These are phyloP conservation scores for Serripes groenlandicus DNA, from an alignment of 2,888 invertebrate species.

Conservation along the genomic window DNA sequence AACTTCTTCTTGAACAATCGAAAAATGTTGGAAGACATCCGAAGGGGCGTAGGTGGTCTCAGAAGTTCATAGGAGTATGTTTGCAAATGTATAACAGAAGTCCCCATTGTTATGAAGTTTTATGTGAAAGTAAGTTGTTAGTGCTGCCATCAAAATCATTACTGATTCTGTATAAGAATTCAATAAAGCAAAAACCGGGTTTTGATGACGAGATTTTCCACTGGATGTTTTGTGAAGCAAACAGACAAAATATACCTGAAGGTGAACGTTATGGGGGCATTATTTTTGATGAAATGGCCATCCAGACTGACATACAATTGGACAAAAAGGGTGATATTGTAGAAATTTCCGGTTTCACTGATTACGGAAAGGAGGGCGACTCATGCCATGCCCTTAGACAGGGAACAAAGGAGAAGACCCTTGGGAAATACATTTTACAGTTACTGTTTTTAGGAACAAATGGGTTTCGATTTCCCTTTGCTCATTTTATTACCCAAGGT, in stretches of 20 bases:
- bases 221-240: constrained; percentile 66
- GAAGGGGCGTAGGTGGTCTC: constrained; percentile 34
- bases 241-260: constrained; percentile 25
- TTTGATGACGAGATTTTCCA: constrained; percentile 40
- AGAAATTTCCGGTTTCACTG: constrained; percentile 57
- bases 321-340: constrained; percentile 44
- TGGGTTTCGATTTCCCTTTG: constrained; percentile 60
- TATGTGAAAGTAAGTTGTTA: constrained; percentile 14
- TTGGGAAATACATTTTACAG: constrained; percentile 56
- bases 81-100: constrained; percentile 30
- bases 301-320: constrained; percentile 61
- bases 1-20: constrained; percentile 26
- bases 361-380: constrained; percentile 40
- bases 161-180: constrained; percentile 40
- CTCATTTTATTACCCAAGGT: constrained; percentile 42
- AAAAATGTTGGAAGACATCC: constrained; percentile 28
- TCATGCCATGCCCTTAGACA: not conserved
- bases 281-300: constrained; percentile 64
- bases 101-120: constrained; percentile 38
- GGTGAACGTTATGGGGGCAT: constrained; percentile 52
- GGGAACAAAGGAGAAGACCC: constrained; percentile 15
- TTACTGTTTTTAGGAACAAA: constrained; percentile 52
- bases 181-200: constrained; percentile 45
- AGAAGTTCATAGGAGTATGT: constrained; percentile 22
- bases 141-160: constrained; percentile 30